phyloP scores from a whole-genome alignment of 2,888 invertebrate genomes.

The Zonitis immaculata region DNA sequence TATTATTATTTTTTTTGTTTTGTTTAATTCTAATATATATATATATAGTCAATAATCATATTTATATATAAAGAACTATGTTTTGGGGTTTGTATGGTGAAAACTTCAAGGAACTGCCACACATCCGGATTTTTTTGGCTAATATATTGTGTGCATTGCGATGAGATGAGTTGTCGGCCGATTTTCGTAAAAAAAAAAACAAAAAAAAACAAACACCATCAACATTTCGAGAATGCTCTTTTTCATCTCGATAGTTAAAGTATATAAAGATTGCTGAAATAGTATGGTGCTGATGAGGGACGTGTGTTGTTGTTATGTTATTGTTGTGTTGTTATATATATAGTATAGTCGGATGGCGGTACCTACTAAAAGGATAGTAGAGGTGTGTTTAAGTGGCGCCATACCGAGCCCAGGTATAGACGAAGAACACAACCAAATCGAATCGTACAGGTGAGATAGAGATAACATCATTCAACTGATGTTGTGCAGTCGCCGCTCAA shows the following conservation, averaged over 20 bases:
- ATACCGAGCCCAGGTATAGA: constrained; percentile 38
- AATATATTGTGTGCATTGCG: neutral
- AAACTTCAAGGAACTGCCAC: too few relatives aligned
- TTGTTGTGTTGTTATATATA: too few relatives aligned
- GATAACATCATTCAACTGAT: neutral
- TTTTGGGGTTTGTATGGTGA: too few relatives aligned
- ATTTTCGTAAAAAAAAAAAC: neutral
- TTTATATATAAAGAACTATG: too few relatives aligned
- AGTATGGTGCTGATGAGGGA: constrained; percentile 13
- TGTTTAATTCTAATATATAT: too few relatives aligned
- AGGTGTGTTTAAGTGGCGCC: constrained; percentile 49
- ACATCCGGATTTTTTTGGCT: neutral
- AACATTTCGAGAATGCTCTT: constrained; percentile 8
- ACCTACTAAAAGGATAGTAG: constrained; percentile 39
- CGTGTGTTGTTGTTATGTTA: neutral
- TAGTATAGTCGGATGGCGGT: constrained; percentile 39
- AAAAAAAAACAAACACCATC: too few relatives aligned
- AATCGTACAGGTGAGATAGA: constrained; percentile 8
- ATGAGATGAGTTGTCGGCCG: neutral
- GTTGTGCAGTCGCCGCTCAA: neutral
- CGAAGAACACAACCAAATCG: constrained; percentile 21
- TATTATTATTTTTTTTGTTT: neutral
- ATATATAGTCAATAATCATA: neutral
- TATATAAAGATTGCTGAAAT: constrained; percentile 1
- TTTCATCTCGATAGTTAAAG: neutral